A percentile compares a stretch with the other conserved stretches of the same genome.
These are phyloP conservation scores for Heterodera carotae DNA, from an alignment of 1,140 invertebrate genomes.

Conservation along the genomic window DNA sequence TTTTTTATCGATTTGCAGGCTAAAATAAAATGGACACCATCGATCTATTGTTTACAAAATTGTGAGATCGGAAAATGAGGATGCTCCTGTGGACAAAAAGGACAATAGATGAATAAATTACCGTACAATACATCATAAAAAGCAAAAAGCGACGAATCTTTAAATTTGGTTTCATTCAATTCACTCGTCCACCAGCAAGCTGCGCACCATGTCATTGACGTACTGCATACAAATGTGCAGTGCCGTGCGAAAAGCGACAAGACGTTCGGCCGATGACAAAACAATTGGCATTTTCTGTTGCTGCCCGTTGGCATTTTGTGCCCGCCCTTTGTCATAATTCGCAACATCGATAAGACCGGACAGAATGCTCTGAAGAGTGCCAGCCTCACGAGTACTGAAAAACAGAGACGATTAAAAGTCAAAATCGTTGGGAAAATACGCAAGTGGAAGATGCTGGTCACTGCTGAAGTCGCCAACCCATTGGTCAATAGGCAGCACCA, in stretches of 20 bases:
- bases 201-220: not conserved
- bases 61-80: too few species aligned
- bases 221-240: not conserved
- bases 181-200: not conserved
- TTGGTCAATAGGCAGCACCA: constrained; percentile 21
- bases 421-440: not conserved
- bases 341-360: not conserved
- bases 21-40: too few species aligned
- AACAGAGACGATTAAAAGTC: not conserved
- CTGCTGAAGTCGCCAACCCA: not conserved
- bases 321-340: not conserved
- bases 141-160: not conserved
- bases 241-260: not conserved
- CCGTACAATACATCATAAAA: not conserved
- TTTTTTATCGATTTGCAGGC: too few species aligned
- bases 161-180: not conserved
- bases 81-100: too few species aligned
- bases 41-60: too few species aligned
- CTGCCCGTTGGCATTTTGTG: too few species aligned
- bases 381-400: constrained; percentile 13
- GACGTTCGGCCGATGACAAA: not conserved
- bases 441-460: not conserved
- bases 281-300: too few species aligned
- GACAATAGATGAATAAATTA: not conserved
- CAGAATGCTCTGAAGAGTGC: not conserved